Conservation (phyloP, 2,888 invertebrate species). For the Melipona bicolor region DNA sequence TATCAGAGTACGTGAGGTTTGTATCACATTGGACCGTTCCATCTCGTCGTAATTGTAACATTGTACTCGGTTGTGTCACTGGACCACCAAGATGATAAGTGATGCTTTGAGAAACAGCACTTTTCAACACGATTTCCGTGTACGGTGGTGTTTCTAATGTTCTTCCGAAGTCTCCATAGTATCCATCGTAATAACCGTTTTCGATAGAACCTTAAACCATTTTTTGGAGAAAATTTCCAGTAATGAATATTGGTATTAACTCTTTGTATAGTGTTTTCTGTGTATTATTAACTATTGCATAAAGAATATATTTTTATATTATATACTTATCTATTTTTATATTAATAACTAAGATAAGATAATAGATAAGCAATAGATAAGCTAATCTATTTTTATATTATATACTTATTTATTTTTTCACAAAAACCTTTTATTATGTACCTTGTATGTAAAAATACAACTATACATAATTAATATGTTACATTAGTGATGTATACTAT, state of each 20-base stretch:
- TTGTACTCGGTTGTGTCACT: slow-evolving; percentile 79
- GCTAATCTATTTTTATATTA: too few species aligned
- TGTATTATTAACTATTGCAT: too few species aligned
- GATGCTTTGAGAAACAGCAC: slow-evolving; percentile 79
- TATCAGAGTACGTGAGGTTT: slow-evolving; percentile 65
- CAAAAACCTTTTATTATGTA: too few species aligned
- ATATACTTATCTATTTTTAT: too few species aligned
- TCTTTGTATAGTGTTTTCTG: too few species aligned
- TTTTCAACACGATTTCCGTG: slow-evolving; percentile 73
- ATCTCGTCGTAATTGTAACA: slow-evolving; percentile 75
- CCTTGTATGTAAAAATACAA: too few species aligned
- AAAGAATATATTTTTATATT: too few species aligned
- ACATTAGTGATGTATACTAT: too few species aligned
- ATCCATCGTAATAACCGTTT: slow-evolving; percentile 78
- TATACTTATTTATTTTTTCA: too few species aligned
- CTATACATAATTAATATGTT: too few species aligned
- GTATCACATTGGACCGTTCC: slow-evolving; percentile 76
- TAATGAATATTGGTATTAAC: not conserved
- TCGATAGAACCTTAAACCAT: slow-evolving; percentile 64
- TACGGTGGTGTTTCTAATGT: slow-evolving; percentile 66
- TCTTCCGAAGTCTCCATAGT: slow-evolving; percentile 79
- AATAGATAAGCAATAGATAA: too few species aligned
- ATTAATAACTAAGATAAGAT: too few species aligned
- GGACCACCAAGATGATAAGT: slow-evolving; percentile 79
- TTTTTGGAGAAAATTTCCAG: not conserved